phyloP scores from a whole-genome alignment of 2,888 invertebrate genomes.

The Anticlea derivata region DNA sequence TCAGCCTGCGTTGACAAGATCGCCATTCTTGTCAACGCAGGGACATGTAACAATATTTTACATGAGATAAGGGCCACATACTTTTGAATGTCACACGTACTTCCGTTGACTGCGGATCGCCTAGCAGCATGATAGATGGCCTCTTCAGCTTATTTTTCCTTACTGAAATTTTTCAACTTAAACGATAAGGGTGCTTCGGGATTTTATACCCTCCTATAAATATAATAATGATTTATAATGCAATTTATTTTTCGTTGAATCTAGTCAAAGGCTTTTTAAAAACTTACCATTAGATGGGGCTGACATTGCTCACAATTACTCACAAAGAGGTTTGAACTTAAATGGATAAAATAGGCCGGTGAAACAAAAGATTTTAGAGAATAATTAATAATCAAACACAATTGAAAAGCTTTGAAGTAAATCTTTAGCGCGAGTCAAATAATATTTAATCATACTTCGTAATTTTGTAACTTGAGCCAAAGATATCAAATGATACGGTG shows the following conservation, averaged over 20 bases:
- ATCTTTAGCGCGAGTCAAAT: conserved; percentile 35
- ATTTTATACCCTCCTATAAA: conserved; percentile 58
- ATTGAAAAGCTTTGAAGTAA: conserved; percentile 56
- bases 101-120: conserved; percentile 58
- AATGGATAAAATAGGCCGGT: conserved; percentile 52
- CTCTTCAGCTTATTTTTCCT: conserved; percentile 62
- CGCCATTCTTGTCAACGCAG: conserved; percentile 2
- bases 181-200: conserved; percentile 65
- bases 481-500: not conserved
- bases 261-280: conserved; percentile 49
- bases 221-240: conserved; percentile 64
- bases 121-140: conserved; percentile 66
- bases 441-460: conserved; percentile 30
- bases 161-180: conserved; percentile 73
- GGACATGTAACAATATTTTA: conserved; percentile 34
- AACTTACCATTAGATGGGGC: conserved; percentile 44
- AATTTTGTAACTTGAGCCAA: conserved; percentile 11
- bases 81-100: conserved; percentile 65
- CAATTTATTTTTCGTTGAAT: conserved; percentile 40
- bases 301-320: conserved; percentile 47
- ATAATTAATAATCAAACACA: conserved; percentile 71
- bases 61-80: conserved; percentile 52
- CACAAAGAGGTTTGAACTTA: conserved; percentile 50
- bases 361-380: conserved; percentile 59
- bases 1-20: too few species aligned